Percentiles rank a stretch among this genome's conserved stretches.
Conservation (phyloP, 2,888 invertebrate species). For the Drosophila neutralis region DNA sequence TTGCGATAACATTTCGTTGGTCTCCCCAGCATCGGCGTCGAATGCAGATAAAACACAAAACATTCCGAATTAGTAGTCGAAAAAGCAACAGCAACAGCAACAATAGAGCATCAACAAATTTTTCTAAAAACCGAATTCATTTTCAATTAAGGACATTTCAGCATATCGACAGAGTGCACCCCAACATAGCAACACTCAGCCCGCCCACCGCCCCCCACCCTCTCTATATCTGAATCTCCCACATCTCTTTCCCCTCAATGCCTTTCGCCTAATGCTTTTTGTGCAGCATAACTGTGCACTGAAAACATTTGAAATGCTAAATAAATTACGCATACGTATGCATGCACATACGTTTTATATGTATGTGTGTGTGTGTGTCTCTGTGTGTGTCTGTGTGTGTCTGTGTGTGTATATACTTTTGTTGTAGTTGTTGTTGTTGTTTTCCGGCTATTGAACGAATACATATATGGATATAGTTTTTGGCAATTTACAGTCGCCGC, state of each 20-base stretch:
- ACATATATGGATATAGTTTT: conserved; percentile 61
- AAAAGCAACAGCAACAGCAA: conserved; percentile 46
- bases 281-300: conserved; percentile 34
- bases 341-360: not conserved
- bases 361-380: not conserved
- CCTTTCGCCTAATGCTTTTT: conserved; percentile 47
- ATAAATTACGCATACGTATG: conserved; percentile 71
- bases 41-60: conserved; percentile 78
- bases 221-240: not conserved
- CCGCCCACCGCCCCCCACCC: not conserved
- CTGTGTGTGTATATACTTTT: not conserved
- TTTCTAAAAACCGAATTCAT: conserved; percentile 78
- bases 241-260: not conserved
- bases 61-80: conserved; percentile 71
- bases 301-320: conserved; percentile 72
- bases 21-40: conserved; percentile 51
- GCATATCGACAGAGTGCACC: conserved; percentile 70
- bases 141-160: conserved; percentile 83
- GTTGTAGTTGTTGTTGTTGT: not conserved
- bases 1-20: conserved; percentile 53
- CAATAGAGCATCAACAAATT: conserved; percentile 41
- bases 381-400: not conserved
- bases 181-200: not conserved
- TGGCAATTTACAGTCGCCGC: conserved; percentile 72
- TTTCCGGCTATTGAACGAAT: conserved; percentile 6